Conservation (phyloP, 2,113 vertebrate genomes). For the Gadus chalcogrammus region DNA sequence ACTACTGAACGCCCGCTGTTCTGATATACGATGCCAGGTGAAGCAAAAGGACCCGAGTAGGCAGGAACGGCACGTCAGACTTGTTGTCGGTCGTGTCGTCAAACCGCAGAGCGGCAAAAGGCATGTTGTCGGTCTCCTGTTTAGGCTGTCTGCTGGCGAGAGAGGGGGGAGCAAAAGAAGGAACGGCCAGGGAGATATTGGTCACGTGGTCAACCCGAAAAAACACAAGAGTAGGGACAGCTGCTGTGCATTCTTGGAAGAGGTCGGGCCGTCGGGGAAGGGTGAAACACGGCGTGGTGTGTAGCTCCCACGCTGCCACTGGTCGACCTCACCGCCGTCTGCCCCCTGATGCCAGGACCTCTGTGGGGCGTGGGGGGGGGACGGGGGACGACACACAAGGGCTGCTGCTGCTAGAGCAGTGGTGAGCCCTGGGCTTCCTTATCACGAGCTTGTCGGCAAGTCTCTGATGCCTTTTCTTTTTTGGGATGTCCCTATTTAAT, state of each 20-base stretch:
- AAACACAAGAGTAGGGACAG: constrained; percentile 52
- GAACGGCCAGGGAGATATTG: constrained; percentile 52
- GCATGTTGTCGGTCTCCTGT: constrained; percentile 30
- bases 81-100: constrained; percentile 39
- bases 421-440: constrained; percentile 24
- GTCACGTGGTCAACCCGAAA: constrained; percentile 34
- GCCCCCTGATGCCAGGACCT: constrained; percentile 63
- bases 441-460: constrained; percentile 7
- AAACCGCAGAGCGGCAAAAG: constrained; percentile 40
- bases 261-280: constrained; percentile 58
- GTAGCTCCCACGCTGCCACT: constrained; percentile 38
- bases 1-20: too few relatives aligned
- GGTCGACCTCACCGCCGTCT: constrained; percentile 55
- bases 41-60: neutral
- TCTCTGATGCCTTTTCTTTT: neutral
- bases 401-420: constrained; percentile 9
- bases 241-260: constrained; percentile 70
- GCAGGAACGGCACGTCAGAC: neutral
- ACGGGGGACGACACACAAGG: neutral
- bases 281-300: constrained; percentile 60
- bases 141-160: constrained; percentile 18
- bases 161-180: too few relatives aligned
- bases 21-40: neutral
- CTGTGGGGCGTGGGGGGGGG: constrained; percentile 32
- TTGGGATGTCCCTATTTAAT: neutral